Base-by-base conservation (phyloP, 2,888 invertebrate species). In the Dryomyza anilis region DNA sequence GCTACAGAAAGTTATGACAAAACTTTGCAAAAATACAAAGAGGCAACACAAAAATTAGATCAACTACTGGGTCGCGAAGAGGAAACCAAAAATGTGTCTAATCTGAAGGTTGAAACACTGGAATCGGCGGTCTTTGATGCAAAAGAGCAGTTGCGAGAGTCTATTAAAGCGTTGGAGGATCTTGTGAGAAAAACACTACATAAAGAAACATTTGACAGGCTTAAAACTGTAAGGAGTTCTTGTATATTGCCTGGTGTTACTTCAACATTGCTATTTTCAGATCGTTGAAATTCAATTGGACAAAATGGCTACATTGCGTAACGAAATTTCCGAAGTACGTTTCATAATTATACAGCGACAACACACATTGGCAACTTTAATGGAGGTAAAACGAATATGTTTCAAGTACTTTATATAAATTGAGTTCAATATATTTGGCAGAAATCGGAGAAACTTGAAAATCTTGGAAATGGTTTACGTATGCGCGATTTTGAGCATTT, bases 401-500 rank as follows among this genome's bases (percentile, higher is more conserved):
- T 16, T 14, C 16, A 39, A 8, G 16, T 27, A 1, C 19, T 12
- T n/a, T 23, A 1, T 14, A 19, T 21, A 33, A n/a, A 16, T 8
- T n/a, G 30, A 3, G 5, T 1, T 48, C 12, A 21, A 8, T 16
- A n/a, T 46, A 46, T 10, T 16, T 63, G 10, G 14, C 39, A 82
- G 81, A 73, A 72, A 75, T 71, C 77, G 0, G 55, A 19, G 0
- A 67, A 72, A 23, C 67, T 81, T 8, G 78, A 82, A 58, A 71
- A 76, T 45, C 71, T 82, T 2, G 76, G 77, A 16, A 74, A 78
- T 29, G 75, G 75, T 0, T 61, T 82, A 4, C 69, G 63, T 14
- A 74, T 81, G 70, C 67, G 62, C 1, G 76, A 78, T 55, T 82
- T 74, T 58, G 76, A 78, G 5, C 65, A 68, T 33, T 63, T 80